phyloP scores from a whole-genome alignment of 2,113 vertebrate species.

The Pantherophis guttatus region DNA sequence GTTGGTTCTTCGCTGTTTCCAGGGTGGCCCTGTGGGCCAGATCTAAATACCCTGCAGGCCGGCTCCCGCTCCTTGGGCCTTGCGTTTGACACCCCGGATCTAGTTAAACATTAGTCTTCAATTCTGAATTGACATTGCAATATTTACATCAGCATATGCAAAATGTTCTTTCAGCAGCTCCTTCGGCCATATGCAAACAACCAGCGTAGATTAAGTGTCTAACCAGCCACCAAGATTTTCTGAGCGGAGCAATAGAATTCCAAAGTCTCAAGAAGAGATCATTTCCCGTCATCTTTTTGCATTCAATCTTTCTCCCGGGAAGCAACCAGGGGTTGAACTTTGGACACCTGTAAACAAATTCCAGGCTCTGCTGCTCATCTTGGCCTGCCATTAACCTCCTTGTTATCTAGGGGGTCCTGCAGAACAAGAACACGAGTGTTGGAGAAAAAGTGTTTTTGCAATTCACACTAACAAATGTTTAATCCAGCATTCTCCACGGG shows the following conservation, averaged over 20 bases:
- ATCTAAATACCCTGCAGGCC: too few relatives aligned
- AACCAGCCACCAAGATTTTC: neutral
- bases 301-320: neutral
- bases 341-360: neutral
- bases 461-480: neutral
- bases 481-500: neutral
- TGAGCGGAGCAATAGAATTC: neutral
- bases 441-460: neutral
- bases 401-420: neutral
- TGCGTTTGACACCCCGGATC: too few relatives aligned
- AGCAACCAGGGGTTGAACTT: neutral
- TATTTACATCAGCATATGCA: neutral
- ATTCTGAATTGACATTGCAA: neutral
- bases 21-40: too few relatives aligned
- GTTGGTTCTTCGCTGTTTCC: too few relatives aligned
- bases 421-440: neutral
- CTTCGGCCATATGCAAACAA: neutral
- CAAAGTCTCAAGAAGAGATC: neutral
- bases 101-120: neutral
- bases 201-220: neutral
- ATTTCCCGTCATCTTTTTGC: neutral
- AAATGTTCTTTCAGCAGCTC: neutral
- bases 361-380: neutral
- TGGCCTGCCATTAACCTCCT: neutral
- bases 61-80: too few relatives aligned